Evolutionary conservation across 1,140 invertebrate species (phyloP), one percentile per base, ranked within the genome.

Genomic region (Vanessa atalanta): DNA sequence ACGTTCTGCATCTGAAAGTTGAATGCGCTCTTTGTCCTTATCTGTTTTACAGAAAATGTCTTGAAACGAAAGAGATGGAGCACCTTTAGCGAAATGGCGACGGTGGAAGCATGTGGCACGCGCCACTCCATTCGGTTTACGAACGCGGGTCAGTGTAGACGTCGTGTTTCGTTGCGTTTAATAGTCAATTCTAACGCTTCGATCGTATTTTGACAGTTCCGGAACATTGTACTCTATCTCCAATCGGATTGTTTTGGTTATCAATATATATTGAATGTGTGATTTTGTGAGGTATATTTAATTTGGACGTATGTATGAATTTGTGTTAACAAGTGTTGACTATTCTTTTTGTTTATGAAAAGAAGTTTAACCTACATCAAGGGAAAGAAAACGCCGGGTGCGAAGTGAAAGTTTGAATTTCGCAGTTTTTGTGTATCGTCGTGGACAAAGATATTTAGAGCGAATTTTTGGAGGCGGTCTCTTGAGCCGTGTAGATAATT

Each of bases 41-140:
- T 91, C 86, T 84, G 60, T 70, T 79, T 47, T 73, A 51, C 80
- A 71, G 63, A 65, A 78, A 80, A 66, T 71, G 65, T 47, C 50
- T 53, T 31, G 8, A 51, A 68, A 84, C 83, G 86, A 91, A 86
- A 91, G 90, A 84, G 90, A 91, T 75, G 64, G 82, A 75, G 76
- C 51, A 67, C 78, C 81, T 81, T 86, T 63, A 77, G 65, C 64
- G 72, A 51, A 78, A 65, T 77, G 80, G 78, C 77, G 79, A 73
- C 80, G 77, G 79, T 79, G 80, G 74, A 76, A 84, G 83, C 87
- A 90, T 90, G 88, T 90, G 88, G 89, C 91, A 90, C 88, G 91
- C 88, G 89, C 85, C 83, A 80, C 76, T 83, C 57, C 89, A 92
- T 90, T 92, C 89, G 83, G 87, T 89, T 83, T 87, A 77, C 79